phyloP scores from a whole-genome alignment of 1,140 invertebrate species.

The Cryptotermes secundus region DNA sequence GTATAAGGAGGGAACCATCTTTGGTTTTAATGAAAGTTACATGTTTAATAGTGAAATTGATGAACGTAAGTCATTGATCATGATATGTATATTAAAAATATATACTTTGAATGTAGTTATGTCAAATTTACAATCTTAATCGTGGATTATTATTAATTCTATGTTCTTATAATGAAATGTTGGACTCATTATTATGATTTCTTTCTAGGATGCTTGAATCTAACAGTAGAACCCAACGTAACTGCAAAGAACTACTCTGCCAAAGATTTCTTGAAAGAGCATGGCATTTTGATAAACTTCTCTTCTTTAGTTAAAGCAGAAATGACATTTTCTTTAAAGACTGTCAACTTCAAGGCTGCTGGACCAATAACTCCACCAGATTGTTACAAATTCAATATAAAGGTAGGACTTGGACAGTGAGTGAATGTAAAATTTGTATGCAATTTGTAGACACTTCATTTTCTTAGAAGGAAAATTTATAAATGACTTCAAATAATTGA shows the following conservation, averaged over 20 bases:
- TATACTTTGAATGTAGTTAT: no score
- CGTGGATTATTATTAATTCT: background rate
- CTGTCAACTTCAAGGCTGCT: constrained; percentile 83
- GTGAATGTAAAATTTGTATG: background rate
- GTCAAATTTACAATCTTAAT: no score
- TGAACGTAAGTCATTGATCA: constrained; percentile 41
- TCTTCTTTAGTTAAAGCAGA: constrained; percentile 70
- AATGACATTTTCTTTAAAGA: constrained; percentile 77
- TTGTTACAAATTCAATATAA: constrained; percentile 83
- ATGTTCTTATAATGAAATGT: background rate
- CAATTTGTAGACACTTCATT: background rate
- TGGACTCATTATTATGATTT: background rate
- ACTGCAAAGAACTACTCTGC: constrained; percentile 53
- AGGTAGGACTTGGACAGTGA: constrained; percentile 43
- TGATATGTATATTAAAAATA: no score
- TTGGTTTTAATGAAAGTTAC: constrained; percentile 88
- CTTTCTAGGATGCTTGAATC: constrained; percentile 41
- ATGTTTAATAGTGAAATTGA: constrained; percentile 81
- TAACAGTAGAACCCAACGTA: constrained; percentile 35
- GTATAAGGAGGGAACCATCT: constrained; percentile 79
- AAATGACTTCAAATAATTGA: background rate
- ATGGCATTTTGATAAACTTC: constrained; percentile 70
- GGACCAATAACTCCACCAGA: constrained; percentile 82
- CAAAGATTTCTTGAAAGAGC: constrained; percentile 58
- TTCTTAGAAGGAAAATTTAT: background rate